phyloP scores from a whole-genome alignment of 2,113 vertebrate genomes.

The Trogon surrucura region DNA sequence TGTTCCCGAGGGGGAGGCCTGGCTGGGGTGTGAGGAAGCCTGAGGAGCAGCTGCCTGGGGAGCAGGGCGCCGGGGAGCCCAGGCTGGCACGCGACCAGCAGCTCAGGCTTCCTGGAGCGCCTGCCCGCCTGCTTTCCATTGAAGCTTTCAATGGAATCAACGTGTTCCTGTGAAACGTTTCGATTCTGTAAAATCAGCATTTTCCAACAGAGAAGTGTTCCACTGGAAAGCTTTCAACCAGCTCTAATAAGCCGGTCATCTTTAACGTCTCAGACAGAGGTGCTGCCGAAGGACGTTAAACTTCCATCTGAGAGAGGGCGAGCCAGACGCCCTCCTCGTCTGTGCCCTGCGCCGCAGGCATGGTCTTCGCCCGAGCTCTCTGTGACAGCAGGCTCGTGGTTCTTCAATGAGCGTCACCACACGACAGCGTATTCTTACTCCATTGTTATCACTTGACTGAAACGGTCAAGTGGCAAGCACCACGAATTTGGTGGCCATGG shows the following conservation, averaged over 20 bases:
- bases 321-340: not conserved
- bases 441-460: not conserved
- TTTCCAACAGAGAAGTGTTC: constrained; percentile 21
- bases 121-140: constrained; percentile 49
- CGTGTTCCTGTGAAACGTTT: constrained; percentile 33
- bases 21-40: not conserved
- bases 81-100: not conserved
- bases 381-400: fast-evolving
- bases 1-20: not conserved
- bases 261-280: not conserved
- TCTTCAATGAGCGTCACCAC: not conserved
- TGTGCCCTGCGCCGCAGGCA: fast-evolving
- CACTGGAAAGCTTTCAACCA: constrained; percentile 1
- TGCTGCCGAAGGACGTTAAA: not conserved
- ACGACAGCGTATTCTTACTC: fast-evolving
- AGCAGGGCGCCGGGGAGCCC: not conserved
- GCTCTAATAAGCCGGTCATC: not conserved
- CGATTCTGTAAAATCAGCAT: constrained; percentile 41
- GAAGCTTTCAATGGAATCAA: constrained; percentile 50
- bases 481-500: fast-evolving
- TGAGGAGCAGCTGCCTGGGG: not conserved
- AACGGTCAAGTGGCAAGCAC: not conserved
- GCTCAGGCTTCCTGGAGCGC: not conserved
- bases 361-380: not conserved
- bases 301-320: not conserved